Percentiles rank a stretch among this genome's conserved stretches.
Evolutionary conservation across 2,113 vertebrate genomes (phyloP).

Genomic region (Gorsachius goisagi): DNA sequence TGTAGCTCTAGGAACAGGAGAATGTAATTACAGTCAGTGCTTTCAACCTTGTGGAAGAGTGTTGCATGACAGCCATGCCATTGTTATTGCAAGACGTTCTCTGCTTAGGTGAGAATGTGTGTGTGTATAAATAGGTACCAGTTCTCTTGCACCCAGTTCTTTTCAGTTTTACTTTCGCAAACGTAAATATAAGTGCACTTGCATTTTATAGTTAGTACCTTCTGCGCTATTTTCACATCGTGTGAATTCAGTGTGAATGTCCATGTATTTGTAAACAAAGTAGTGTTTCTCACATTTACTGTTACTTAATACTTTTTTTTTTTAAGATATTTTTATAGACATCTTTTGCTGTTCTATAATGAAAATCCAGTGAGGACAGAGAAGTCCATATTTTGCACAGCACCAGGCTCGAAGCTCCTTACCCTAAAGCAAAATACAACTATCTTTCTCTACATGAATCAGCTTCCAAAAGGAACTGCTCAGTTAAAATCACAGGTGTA

Average conservation of each 20-base stretch:
- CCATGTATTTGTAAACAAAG: too few species aligned
- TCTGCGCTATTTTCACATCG: too few species aligned
- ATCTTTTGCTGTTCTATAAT: slow-evolving; percentile 90
- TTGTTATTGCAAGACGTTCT: slow-evolving; percentile 88
- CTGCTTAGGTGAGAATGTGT: slow-evolving; percentile 81
- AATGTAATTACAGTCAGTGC: slow-evolving; percentile 79
- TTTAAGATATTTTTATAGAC: slow-evolving; percentile 85
- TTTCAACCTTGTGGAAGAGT: slow-evolving; percentile 77
- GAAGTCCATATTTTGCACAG: slow-evolving; percentile 85
- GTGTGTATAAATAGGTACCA: too few species aligned
- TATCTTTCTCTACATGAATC: slow-evolving; percentile 90
- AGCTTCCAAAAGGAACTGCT: slow-evolving; percentile 90
- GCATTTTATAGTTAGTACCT: too few species aligned
- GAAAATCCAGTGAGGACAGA: slow-evolving; percentile 77
- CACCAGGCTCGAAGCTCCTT: slow-evolving; percentile 78
- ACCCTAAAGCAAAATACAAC: slow-evolving; percentile 81
- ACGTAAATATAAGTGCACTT: too few species aligned
- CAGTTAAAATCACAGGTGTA: slow-evolving; percentile 83
- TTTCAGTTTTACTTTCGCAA: too few species aligned
- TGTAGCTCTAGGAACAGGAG: slow-evolving; percentile 90
- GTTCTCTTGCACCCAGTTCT: too few species aligned
- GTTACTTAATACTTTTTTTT: not conserved
- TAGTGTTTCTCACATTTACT: too few species aligned
- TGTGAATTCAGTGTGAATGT: too few species aligned
- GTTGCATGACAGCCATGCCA: slow-evolving; percentile 88